phyloP scores from a whole-genome alignment of 2,797 vertebrate species.

The Neoniphon sammara region DNA sequence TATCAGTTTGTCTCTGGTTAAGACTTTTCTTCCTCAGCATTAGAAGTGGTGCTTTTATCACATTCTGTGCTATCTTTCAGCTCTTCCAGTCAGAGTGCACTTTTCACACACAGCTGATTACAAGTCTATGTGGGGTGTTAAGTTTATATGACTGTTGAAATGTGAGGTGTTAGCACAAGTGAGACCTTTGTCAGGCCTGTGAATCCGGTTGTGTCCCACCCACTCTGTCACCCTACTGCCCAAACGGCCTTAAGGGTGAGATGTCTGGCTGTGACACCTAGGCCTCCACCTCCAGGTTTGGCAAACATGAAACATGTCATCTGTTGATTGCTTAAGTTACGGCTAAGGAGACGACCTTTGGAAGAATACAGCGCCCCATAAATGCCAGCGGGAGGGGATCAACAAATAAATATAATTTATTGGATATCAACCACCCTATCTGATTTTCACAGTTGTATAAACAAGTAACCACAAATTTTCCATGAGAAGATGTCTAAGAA shows the following conservation, averaged over 20 bases:
- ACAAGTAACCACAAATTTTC: background rate
- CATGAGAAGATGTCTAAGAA: background rate
- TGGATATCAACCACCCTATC: constrained; percentile 3
- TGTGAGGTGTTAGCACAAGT: background rate
- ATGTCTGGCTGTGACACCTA: constrained; percentile 27
- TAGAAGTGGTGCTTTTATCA: background rate
- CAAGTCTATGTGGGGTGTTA: background rate
- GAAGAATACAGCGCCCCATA: constrained; percentile 46
- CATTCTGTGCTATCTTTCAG: too few relatives aligned
- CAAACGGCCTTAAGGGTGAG: constrained; percentile 20
- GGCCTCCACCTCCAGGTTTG: constrained; percentile 26
- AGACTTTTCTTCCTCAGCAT: background rate
- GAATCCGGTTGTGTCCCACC: constrained; percentile 14
- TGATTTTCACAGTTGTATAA: constrained; percentile 39
- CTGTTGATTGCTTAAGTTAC: constrained; percentile 67
- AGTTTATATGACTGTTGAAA: background rate
- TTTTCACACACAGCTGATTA: background rate
- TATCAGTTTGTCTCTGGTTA: background rate
- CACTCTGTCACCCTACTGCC: constrained; percentile 27
- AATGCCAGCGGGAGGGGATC: constrained; percentile 56
- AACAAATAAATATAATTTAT: constrained; percentile 67
- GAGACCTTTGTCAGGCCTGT: constrained; percentile 4
- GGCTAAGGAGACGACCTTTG: constrained; percentile 51
- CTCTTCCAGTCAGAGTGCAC: background rate
- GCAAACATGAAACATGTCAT: constrained; percentile 56